A percentile compares a stretch with the other conserved stretches of the same genome.
These are phyloP conservation scores for Falco naumanni DNA, from an alignment of 2,797 vertebrate species.

Conservation along the genomic window DNA sequence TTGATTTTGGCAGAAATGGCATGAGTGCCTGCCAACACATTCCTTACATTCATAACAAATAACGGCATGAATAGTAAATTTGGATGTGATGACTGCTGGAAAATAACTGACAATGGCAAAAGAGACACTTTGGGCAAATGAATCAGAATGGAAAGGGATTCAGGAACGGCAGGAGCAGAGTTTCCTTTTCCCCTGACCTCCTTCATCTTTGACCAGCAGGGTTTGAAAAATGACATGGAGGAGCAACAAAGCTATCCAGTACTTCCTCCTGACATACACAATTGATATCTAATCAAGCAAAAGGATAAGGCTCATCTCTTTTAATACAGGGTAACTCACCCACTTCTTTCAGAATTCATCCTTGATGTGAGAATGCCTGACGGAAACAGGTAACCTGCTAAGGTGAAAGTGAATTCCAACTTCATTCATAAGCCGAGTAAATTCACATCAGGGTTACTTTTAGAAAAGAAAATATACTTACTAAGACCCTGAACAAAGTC, in stretches of 20 bases:
- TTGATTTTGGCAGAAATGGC: background rate
- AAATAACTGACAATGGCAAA: background rate
- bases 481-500: background rate
- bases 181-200: background rate
- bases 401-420: background rate
- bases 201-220: background rate
- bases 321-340: background rate
- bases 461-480: background rate
- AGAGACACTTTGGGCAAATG: background rate
- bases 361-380: background rate
- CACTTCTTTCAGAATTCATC: background rate
- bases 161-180: background rate
- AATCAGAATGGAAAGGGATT: background rate
- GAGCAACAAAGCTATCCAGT: background rate
- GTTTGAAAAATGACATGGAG: background rate
- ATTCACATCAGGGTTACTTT: background rate
- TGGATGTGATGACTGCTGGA: background rate
- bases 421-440: background rate
- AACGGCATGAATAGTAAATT: background rate
- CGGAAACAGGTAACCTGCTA: background rate
- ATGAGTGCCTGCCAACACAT: background rate
- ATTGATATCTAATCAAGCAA: background rate
- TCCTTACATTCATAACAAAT: background rate
- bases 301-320: background rate
- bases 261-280: background rate